Evolutionary conservation across 2,797 vertebrate species (phyloP), one percentile per base, ranked within the genome.

Genomic region (Poeciliopsis gracilis): DNA sequence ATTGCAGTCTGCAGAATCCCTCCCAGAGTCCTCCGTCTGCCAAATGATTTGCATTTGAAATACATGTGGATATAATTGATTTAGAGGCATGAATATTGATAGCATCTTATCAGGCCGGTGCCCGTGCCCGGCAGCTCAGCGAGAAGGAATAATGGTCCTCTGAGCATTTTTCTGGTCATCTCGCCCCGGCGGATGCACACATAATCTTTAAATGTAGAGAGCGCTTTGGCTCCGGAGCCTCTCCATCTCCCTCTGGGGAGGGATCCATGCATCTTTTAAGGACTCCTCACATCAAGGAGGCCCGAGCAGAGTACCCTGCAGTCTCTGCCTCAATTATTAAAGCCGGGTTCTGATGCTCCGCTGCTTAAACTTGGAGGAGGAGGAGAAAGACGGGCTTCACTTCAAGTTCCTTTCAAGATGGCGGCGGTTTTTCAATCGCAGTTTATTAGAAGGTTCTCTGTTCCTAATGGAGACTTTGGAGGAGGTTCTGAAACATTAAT

Each of bases 181-280:
- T 89, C 85, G 87, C 86, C 86, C 89, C 83, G 92, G 89, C 71
- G 85, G 86, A 91, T 90, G 90, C 92, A 93, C 88, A 92, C 90
- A 90, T 91, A 90, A 92, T 93, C 87, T 92, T 87, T 91, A 90
- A 91, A 86, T 92, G 90, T 91, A 86, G 86, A 79, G 79, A 84
- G 86, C 66, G 86, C 72, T 85, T 87, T 23, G 41, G 88, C 89
- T 93, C 86, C 77, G 86, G 84, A 88, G 78, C 87, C 89, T 84
- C 83, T 90, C 85, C 88, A 82, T 83, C 61, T 83, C 88, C 84
- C 92, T 90, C 90, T 91, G 88, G 93, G 94, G 93, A 92, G 84
- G 87, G 87, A 88, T 92, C 91, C 93, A 94, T 95, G 91, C 94
- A 95, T 95, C 94, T 96, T 95, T 95, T 94, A 96, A 94, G 93